Percentiles rank a stretch among this genome's conserved stretches.
phyloP scores from a whole-genome alignment of 2,888 invertebrate species.

The Drosophila quinaria region DNA sequence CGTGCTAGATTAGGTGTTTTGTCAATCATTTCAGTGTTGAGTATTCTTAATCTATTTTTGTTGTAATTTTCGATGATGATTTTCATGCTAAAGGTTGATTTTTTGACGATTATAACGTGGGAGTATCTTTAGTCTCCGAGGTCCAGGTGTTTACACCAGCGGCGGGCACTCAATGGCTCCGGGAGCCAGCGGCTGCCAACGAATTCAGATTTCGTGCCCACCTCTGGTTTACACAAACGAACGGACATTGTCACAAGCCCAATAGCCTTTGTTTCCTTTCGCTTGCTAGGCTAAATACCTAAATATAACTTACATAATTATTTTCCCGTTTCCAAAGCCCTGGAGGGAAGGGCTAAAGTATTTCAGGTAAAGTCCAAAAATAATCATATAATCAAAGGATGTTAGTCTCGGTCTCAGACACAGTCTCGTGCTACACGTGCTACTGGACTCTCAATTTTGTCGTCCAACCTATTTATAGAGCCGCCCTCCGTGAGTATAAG shows the following conservation, averaged over 20 bases:
- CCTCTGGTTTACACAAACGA: no score
- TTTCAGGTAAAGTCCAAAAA: slow-evolving; percentile 35
- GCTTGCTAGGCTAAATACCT: not conserved
- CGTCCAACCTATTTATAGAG: slow-evolving; percentile 41
- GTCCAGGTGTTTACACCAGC: no score
- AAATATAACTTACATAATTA: slow-evolving; percentile 7
- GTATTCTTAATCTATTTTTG: no score
- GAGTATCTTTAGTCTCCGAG: no score
- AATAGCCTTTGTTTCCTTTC: not conserved
- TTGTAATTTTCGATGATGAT: no score
- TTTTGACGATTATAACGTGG: no score
- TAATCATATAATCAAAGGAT: slow-evolving; percentile 34
- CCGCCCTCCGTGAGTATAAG: slow-evolving; percentile 16
- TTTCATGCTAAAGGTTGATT: no score
- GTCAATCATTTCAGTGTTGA: no score
- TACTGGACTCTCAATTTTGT: slow-evolving; percentile 34
- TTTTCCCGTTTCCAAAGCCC: not conserved
- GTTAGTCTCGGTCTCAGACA: not conserved
- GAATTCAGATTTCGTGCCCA: no score
- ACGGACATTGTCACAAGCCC: not conserved
- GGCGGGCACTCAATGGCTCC: no score
- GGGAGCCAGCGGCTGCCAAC: no score
- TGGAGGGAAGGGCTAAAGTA: not conserved
- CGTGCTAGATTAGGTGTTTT: no score
- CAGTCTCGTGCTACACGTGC: slow-evolving; percentile 57